These are phyloP conservation scores for Drosophila atroscutellata DNA, from an alignment of 2,888 invertebrate species.

Conservation along the genomic window DNA sequence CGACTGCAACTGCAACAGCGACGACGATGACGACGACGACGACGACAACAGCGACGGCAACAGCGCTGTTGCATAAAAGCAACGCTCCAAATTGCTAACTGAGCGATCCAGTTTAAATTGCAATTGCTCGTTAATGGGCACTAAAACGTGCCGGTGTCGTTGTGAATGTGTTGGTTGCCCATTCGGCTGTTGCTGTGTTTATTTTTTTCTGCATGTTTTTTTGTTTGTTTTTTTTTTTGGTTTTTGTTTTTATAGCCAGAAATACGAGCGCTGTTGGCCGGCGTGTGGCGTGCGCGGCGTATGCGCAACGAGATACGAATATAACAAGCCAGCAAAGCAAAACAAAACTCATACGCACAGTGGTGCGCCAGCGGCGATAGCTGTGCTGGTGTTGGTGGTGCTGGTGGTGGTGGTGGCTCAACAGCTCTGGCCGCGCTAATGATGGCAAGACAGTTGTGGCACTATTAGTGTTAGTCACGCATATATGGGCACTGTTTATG, in stretches of 20 bases:
- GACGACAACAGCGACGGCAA: conserved; percentile 18
- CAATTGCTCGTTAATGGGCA: conserved; percentile 84
- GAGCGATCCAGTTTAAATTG: conserved; percentile 84
- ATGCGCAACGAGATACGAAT: conserved; percentile 60
- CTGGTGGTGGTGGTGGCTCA: conserved; percentile 17
- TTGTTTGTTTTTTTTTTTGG: conserved; percentile 13
- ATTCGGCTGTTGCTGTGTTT: conserved; percentile 24
- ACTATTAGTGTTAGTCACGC: conserved; percentile 34
- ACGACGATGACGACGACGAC: background rate
- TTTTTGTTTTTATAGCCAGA: conserved; percentile 52
- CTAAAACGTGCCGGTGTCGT: conserved; percentile 81
- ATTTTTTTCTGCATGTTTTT: conserved; percentile 27
- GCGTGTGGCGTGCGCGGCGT: conserved; percentile 68
- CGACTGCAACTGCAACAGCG: conserved; percentile 44
- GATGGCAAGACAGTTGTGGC: conserved; percentile 43
- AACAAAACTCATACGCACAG: conserved; percentile 71
- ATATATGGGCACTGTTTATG: conserved; percentile 47
- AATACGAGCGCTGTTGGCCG: conserved; percentile 57
- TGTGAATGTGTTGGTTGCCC: conserved; percentile 43
- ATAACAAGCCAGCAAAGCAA: conserved; percentile 20
- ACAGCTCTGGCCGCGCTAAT: conserved; percentile 31
- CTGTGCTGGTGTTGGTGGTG: background rate
- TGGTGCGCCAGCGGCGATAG: conserved; percentile 28
- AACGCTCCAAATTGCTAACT: conserved; percentile 82
- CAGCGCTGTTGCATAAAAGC: conserved; percentile 78